Percentiles rank a stretch among this genome's conserved stretches.
phyloP scores from a whole-genome alignment of 1,140 invertebrate genomes.

The Diorhabda carinulata region DNA sequence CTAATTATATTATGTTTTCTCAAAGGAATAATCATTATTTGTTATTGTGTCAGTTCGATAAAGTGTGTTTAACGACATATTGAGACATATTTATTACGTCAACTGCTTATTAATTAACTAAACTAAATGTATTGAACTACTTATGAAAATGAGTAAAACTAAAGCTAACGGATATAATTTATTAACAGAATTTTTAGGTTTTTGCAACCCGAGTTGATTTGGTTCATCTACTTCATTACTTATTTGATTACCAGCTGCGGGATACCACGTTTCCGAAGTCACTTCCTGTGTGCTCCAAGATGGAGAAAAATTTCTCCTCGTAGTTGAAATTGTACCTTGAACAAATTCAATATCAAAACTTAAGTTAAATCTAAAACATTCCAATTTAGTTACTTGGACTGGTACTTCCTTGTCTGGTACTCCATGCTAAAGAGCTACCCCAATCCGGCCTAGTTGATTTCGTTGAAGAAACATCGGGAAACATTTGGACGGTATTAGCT shows the following conservation, averaged over 20 bases:
- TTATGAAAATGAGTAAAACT: background rate
- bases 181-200: conserved; percentile 35
- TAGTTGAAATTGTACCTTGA: background rate
- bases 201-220: conserved; percentile 56
- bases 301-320: background rate
- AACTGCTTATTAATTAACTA: no score
- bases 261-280: conserved; percentile 48
- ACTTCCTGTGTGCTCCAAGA: conserved; percentile 6
- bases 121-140: no score
- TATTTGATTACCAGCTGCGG: conserved; percentile 51
- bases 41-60: no score
- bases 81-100: no score
- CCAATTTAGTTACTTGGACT: background rate
- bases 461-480: conserved; percentile 25
- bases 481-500: conserved; percentile 33
- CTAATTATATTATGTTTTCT: no score
- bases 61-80: no score
- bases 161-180: background rate
- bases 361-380: background rate
- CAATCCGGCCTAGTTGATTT: conserved; percentile 43
- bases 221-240: conserved; percentile 58
- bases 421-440: conserved; percentile 21
- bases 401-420: background rate
- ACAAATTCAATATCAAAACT: no score
- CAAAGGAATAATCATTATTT: no score